A percentile compares a stretch with the other conserved stretches of the same genome.
These are phyloP conservation scores for Nezara viridula DNA, from an alignment of 2,888 invertebrate species.

Conservation along the genomic window DNA sequence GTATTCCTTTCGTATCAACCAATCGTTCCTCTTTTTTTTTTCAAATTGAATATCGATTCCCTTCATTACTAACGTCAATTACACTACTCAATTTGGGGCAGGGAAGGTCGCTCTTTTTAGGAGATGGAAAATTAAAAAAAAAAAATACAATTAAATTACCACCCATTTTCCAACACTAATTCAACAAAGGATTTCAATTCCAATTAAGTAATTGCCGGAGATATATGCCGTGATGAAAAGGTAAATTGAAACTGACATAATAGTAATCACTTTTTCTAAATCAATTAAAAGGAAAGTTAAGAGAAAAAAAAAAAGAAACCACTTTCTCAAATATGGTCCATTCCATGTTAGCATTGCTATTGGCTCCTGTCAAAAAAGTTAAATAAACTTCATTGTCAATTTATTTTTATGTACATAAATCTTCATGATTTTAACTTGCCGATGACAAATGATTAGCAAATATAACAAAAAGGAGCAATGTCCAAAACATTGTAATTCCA, in stretches of 20 bases:
- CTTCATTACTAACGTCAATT: conserved; percentile 53
- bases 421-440: too few species aligned
- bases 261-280: conserved; percentile 52
- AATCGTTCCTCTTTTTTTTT: neutral
- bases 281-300: neutral
- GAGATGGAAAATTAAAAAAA: conserved; percentile 42
- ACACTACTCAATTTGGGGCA: conserved; percentile 53
- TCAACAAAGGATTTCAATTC: conserved; percentile 58
- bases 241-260: conserved; percentile 57
- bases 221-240: conserved; percentile 54
- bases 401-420: too few species aligned
- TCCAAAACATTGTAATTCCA: too few species aligned
- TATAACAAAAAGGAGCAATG: too few species aligned
- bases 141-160: conserved; percentile 56
- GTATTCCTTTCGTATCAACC: neutral
- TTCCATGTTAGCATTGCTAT: neutral
- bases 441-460: too few species aligned
- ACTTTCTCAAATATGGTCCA: neutral
- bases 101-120: conserved; percentile 27
- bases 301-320: neutral
- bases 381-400: neutral
- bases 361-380: too few species aligned
- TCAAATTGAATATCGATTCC: conserved; percentile 54
- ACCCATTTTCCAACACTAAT: conserved; percentile 55
- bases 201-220: conserved; percentile 56